Evolutionary conservation across 2,113 vertebrate genomes (phyloP).

Genomic region (Psittacara wagleri): DNA sequence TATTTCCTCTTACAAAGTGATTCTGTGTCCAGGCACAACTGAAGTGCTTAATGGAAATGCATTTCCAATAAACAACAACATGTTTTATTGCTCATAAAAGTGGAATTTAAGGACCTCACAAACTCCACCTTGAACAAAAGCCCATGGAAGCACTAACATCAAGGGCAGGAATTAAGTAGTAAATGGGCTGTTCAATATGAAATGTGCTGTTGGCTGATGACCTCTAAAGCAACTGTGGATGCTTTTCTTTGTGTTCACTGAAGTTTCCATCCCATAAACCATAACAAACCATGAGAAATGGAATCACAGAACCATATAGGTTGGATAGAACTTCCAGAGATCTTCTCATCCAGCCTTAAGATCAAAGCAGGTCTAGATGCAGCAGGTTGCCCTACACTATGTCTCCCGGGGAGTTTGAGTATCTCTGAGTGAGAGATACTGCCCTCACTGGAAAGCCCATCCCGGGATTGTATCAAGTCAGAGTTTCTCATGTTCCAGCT

Average conservation of each 20-base stretch:
- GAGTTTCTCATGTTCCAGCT: background rate
- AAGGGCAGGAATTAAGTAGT: background rate
- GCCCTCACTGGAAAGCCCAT: background rate
- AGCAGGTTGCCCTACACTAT: background rate
- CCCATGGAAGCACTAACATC: background rate
- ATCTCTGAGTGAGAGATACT: background rate
- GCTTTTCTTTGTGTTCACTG: background rate
- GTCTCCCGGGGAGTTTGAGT: background rate
- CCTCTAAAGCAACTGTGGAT: background rate
- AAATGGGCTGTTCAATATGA: background rate
- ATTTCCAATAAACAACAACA: background rate
- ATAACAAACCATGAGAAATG: background rate
- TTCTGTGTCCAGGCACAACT: background rate
- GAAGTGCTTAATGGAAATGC: background rate
- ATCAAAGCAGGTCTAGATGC: background rate
- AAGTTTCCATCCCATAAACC: background rate
- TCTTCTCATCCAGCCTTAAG: fast-evolving
- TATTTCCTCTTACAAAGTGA: background rate
- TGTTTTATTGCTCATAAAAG: background rate
- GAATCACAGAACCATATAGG: background rate
- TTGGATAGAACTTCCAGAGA: background rate
- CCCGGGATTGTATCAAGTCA: background rate
- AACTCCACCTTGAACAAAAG: background rate
- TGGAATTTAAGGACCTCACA: background rate
- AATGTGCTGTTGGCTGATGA: background rate